Evolutionary conservation across 2,797 vertebrate genomes (phyloP), one percentile per base, ranked within the genome.

Genomic region (Caiman crocodilus): DNA sequence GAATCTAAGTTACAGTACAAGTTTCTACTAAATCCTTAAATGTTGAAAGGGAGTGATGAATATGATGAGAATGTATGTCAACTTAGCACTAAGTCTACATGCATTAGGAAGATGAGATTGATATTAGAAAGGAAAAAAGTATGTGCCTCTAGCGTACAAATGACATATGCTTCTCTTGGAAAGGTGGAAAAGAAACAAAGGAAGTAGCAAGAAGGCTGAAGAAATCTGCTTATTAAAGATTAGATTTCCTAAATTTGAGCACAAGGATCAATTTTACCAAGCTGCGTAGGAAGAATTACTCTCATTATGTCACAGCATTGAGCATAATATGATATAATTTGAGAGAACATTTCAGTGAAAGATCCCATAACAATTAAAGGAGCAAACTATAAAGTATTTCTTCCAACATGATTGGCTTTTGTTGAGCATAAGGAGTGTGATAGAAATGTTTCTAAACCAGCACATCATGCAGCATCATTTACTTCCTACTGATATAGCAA

Each of bases 1-100:
- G 42, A 50, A 50, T 50, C 42, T 94, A 89, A 92, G 50, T 86
- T 96, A 82, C 73, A 94, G 75, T 79, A 80, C 88, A 60, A 96
- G 82, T 86, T 91, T 84, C 87, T 90, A 64, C 78, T 90, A 91
- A 90, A 87, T 87, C 82, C 67, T 76, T 89, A 32, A 67, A 55
- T 60, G 85, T 94, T 82, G 85, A 94, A 73, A 75, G 79, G 90
- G 86, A 67, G 5, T 60, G 88, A 8, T 91, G 85, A 82, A 42
- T 1, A 28, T 7, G 88, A 77, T 88, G 75, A 94, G 88, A 84
- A 7, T 13, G 86, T 94, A 89, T 93, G 82, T 91, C 86, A 61
- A 64, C 21, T 35, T 50, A 42, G 23, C 14, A 14, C 13, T 10
- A 65, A 85, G 81, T 93, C 78, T 9, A 32, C 67, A 0, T 69